Base-by-base conservation (phyloP, 2,888 invertebrate species). In the Uropetala carovei region DNA sequence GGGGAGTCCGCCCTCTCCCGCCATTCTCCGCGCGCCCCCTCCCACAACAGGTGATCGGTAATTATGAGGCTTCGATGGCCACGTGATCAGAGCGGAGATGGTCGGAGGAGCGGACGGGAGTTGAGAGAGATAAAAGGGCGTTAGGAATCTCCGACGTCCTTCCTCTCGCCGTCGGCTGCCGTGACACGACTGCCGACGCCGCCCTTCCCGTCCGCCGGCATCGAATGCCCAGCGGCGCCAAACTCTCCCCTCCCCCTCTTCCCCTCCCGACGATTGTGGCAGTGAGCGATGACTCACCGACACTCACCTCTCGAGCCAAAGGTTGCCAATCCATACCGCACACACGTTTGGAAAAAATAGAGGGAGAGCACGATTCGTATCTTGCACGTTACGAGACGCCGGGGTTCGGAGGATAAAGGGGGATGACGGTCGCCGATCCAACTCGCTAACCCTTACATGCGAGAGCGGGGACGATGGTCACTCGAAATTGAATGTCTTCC, bases 61-160 rank as follows among this genome's bases (percentile, higher is more conserved):
- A 89, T 89, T 89, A 89, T 89, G 89, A 89, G 89, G 89, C 89
- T 89, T 89, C 89, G 89, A 89, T 89, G 64, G 89, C 89, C 89
- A 89, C 89, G 89, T 89, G 89, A 89, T 89, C 60, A 60, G 89
- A 30, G 43, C 89, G 89, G 89, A 60, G 30, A 16, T 43, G 64
- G 27, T 30, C 18, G 89, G 14, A 16, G 16, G 85, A 27, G 59
- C n/a, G 58, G 59, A 30, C 3, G 18, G 56, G 11, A 7, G 8
- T n/a, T 18, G 56, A 3, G 56, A 57, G 56, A 7, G n/a, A 27
- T 43, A 43, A 57, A 57, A 83, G 27, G 30, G 43, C 43, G 43
- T 43, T 43, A 43, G 43, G 43, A 43, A 43, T 43, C 60, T 64
- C 59, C 27, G 89, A 43, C 75, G 75, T 75, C 22, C 75, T 89